Evolutionary conservation across 2,113 vertebrate species (phyloP), one percentile per base, ranked within the genome.

Genomic region (Calonectris borealis): DNA sequence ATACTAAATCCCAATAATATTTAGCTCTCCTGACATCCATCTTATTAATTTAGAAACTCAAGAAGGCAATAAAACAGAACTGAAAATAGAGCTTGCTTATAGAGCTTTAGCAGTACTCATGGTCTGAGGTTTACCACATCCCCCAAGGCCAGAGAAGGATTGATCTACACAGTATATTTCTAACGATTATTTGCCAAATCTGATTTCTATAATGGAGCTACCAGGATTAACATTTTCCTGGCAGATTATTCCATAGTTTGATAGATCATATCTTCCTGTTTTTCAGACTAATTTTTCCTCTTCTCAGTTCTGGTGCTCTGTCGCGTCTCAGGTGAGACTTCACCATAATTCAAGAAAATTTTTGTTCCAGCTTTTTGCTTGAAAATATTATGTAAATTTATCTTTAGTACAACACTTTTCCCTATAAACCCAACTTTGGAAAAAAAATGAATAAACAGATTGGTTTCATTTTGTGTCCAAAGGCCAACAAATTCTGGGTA

Each of bases 181-280:
- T 70, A 93, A 90, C 4, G 76, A 81, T 51, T 88, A 48, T 81
- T 96, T 94, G 79, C 94, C 94, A 92, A 71, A 84, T 78, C 11
- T 86, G 6, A 64, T 92, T 94, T 88, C 32, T 51, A 24, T 75
- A 80, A 57, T 15, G 16, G 40, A 93, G 4, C 6, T 77, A 77
- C 5, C 9, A 49, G 36, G 16, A 72, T n/a, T 87, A 76, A 66
- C 4, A 19, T 66, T 90, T 88, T 86, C n/a, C 46, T 69, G 49
- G 31, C 27, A 91, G 36, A 69, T 83, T 83, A 65, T 76, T 94
- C 55, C 10, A 29, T 12, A 44, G 26, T 81, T 90, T n/a, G 12
- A 62, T 40, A 58, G 46, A 42, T 64, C 18, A 22, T 71, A 83
- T 68, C 71, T 90, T 88, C 20, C 34, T 60, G 3, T 44, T 68